Base-by-base conservation (phyloP, 2,113 vertebrate species). In the Arothron firmamentum region DNA sequence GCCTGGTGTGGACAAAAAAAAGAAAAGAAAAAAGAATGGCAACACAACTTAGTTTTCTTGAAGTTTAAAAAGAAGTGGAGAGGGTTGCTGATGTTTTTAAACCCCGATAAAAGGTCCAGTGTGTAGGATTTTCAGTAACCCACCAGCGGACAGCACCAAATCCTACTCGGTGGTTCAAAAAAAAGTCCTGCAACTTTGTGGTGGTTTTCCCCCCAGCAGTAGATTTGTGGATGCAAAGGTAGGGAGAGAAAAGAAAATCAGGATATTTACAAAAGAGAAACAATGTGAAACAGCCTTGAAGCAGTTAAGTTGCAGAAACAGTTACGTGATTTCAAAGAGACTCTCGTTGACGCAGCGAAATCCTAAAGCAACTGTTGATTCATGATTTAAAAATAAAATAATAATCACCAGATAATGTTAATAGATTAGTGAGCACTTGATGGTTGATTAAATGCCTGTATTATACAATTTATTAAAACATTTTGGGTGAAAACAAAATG, bases 191-290 rank as follows among this genome's bases (percentile, higher is more conserved):
- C 20, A 43, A 11, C 1, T 48, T 7, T 48, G 52, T 50, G 15
- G 72, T 55, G 61, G 28, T 62, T 69, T 69, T 58, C 17, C 43
- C 16, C 14, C 47, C 20, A 6, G 51, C 28, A 20, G 52, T 31
- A 18, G 42, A 56, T 17, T 43, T 18, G 56, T 18, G 23, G 1
- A 18, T 52, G 47, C 6, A 17, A 7, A 1, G 16, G 6, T 23
- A 3, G 14, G 4, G 51, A 25, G 17, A 55, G 21, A 25, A 31
- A 52, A 41, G 18, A 59, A 4, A n/a, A 41, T 25, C 4, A 21
- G 49, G 4, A 14, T 68, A 55, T 68, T 55, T 68, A 56, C 59
- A 61, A 42, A 56, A 54, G 25, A 57, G 11, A 46, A 9, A n/a
- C 19, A 2, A 59, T 16, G 17, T n/a, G 34, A 49, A 49, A 41